A percentile compares a stretch with the other conserved stretches of the same genome.
Conservation (phyloP, 2,113 vertebrate species). For the Mohoua ochrocephala region DNA sequence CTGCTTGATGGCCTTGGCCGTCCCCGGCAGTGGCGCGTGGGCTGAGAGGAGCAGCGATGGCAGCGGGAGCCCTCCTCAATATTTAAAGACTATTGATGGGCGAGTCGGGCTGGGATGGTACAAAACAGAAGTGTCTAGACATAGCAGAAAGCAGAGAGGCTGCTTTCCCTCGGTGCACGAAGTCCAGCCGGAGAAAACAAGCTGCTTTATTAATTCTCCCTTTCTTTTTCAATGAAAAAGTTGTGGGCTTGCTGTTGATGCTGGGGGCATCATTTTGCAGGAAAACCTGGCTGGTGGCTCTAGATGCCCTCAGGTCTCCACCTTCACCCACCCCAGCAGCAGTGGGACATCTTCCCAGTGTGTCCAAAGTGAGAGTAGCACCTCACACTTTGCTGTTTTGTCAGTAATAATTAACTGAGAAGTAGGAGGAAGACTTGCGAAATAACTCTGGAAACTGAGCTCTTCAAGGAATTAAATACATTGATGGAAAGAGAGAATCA, state of each 20-base stretch:
- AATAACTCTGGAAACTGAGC: background rate
- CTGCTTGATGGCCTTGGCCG: background rate
- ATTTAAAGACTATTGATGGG: slow-evolving; percentile 21
- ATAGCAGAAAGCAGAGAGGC: background rate
- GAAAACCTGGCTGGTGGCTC: background rate
- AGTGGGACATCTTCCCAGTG: background rate
- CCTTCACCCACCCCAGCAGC: background rate
- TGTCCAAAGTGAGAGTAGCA: background rate
- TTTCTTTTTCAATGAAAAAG: background rate
- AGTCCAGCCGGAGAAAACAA: background rate
- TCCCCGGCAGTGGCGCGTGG: rapidly evolving
- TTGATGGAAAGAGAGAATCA: background rate
- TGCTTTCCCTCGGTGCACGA: rapidly evolving
- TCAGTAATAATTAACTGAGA: background rate
- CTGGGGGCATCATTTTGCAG: rapidly evolving
- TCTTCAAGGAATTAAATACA: background rate
- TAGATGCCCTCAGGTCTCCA: background rate
- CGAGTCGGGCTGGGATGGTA: background rate
- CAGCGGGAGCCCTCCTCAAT: background rate
- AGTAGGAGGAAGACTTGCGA: background rate
- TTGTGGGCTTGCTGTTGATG: rapidly evolving
- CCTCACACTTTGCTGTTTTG: background rate
- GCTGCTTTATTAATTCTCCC: background rate
- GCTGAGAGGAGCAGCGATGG: background rate
- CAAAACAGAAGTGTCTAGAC: background rate